Percentiles rank a stretch among this genome's conserved stretches.
Evolutionary conservation across 2,113 vertebrate species (phyloP).

Genomic region (Sceloporus tristichus): DNA sequence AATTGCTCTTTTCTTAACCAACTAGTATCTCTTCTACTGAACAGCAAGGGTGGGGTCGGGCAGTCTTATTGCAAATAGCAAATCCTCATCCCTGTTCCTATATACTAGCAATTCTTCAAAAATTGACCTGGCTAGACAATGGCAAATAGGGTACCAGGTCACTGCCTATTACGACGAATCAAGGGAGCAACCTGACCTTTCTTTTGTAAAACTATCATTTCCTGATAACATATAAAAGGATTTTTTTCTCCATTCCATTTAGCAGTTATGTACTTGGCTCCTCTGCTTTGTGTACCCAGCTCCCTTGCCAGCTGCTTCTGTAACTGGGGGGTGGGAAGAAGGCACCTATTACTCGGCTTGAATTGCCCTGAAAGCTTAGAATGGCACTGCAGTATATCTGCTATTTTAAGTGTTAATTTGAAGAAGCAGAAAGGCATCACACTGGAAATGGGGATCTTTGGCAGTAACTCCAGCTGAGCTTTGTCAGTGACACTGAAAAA

Average conservation of each 20-base stretch:
- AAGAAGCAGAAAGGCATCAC: conserved; percentile 44
- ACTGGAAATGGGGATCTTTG: conserved; percentile 52
- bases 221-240: conserved; percentile 2
- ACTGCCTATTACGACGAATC: neutral
- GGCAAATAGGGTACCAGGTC: neutral
- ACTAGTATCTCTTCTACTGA: neutral
- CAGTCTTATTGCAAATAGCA: neutral
- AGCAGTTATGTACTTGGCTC: conserved; percentile 32
- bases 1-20: neutral
- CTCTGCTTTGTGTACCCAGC: neutral
- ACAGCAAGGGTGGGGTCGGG: too few relatives aligned
- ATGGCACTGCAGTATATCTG: conserved; percentile 47
- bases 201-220: fast-evolving
- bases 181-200: neutral
- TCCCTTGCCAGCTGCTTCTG: conserved; percentile 39
- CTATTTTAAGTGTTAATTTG: conserved; percentile 52
- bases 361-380: conserved; percentile 37
- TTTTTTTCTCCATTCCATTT: neutral
- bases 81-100: neutral
- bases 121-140: neutral
- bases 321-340: neutral
- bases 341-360: conserved; percentile 18
- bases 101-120: neutral
- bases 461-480: conserved; percentile 31
- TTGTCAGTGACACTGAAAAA: conserved; percentile 43